Evolutionary conservation across 2,888 invertebrate species (phyloP).

Genomic region (Ormia ochracea): DNA sequence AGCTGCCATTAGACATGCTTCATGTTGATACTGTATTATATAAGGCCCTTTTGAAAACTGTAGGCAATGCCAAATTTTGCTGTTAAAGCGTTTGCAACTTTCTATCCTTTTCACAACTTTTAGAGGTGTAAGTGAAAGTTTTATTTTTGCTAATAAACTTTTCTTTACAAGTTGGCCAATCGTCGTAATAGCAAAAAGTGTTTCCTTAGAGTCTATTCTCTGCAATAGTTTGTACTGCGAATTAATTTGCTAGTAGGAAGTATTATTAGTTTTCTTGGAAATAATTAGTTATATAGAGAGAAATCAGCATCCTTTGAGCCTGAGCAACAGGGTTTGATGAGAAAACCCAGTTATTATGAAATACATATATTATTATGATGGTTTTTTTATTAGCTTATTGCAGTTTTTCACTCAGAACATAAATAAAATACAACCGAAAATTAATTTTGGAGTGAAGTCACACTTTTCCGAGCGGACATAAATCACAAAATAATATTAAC

Average conservation of each 20-base stretch:
- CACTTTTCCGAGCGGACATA: conserved; percentile 64
- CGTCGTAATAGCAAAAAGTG: neutral
- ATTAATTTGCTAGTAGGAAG: neutral
- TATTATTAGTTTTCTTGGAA: too few relatives aligned
- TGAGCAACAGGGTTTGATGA: too few relatives aligned
- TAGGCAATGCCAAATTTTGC: neutral
- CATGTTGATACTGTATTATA: neutral
- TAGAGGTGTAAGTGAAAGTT: neutral
- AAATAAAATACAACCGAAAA: conserved; percentile 35
- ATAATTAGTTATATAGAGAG: too few relatives aligned
- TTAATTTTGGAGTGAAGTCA: conserved; percentile 59
- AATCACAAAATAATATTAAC: conserved; percentile 62
- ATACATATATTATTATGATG: too few relatives aligned
- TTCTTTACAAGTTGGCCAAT: neutral
- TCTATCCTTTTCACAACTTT: neutral
- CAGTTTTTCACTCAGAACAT: neutral
- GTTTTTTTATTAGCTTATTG: conserved; percentile 25
- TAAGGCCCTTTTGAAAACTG: conserved; percentile 1
- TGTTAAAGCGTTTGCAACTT: neutral
- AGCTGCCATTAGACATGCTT: neutral
- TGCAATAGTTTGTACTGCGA: neutral
- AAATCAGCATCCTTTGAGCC: too few relatives aligned
- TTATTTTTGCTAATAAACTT: neutral
- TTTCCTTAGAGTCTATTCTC: neutral
- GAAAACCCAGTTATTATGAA: too few relatives aligned